phyloP scores from a whole-genome alignment of 2,113 vertebrate genomes.

The Melanerpes formicivorus region DNA sequence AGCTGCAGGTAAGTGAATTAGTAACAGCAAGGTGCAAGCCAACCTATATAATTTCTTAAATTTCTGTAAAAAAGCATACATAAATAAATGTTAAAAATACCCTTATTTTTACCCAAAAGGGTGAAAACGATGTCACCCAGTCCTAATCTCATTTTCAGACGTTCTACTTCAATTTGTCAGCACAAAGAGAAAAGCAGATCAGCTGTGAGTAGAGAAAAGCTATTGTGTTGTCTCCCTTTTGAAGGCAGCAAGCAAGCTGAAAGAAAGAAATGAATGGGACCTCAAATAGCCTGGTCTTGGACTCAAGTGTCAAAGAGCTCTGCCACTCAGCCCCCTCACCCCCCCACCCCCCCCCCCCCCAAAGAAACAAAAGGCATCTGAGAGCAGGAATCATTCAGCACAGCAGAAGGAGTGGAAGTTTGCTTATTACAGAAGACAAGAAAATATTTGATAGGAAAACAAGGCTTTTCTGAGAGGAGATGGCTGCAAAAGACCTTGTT shows the following conservation, averaged over 20 bases:
- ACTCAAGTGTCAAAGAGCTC: background rate
- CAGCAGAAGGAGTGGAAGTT: background rate
- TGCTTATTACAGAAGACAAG: background rate
- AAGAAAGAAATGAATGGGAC: background rate
- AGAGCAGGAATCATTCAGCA: background rate
- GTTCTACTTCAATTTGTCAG: background rate
- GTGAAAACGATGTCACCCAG: background rate
- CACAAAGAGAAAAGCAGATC: background rate
- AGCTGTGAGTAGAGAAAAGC: background rate
- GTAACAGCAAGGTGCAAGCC: background rate
- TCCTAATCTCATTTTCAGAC: background rate
- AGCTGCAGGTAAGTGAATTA: background rate
- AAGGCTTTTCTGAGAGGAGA: background rate
- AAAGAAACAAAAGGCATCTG: background rate
- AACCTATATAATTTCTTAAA: background rate
- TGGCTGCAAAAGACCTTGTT: background rate
- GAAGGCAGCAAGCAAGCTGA: background rate
- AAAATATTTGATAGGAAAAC: background rate
- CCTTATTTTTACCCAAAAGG: accelerated
- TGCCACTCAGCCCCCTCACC: background rate
- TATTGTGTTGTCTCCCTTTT: background rate
- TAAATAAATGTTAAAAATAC: background rate
- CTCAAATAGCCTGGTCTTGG: background rate
- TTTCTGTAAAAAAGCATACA: background rate
- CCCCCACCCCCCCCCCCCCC: too few relatives aligned